phyloP scores from a whole-genome alignment of 2,797 vertebrate species.

The Silurus lanzhouensis region DNA sequence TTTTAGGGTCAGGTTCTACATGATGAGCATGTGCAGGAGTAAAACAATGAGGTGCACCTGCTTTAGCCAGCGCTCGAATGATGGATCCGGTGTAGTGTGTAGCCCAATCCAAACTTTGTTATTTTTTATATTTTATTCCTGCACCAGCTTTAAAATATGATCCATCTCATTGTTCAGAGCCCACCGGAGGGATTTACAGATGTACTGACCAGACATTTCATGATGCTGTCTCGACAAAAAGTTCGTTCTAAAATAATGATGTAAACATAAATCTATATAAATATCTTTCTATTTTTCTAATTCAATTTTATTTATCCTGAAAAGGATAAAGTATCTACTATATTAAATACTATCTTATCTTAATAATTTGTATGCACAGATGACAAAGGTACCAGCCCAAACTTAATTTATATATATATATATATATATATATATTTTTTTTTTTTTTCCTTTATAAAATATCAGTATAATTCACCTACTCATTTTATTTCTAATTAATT shows the following conservation, averaged over 20 bases:
- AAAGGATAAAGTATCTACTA: not conserved
- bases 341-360: not conserved
- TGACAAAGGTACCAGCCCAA: too few species aligned
- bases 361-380: not conserved
- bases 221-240: not conserved
- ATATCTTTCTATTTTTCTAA: not conserved
- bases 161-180: not conserved
- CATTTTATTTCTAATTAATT: too few species aligned
- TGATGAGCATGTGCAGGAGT: not conserved
- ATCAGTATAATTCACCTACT: too few species aligned
- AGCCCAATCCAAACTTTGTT: not conserved
- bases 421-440: too few species aligned
- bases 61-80: not conserved
- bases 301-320: not conserved
- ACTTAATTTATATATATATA: too few species aligned
- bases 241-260: not conserved
- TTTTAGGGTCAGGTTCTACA: not conserved
- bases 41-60: not conserved
- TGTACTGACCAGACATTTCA: not conserved
- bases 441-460: too few species aligned
- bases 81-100: not conserved
- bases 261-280: not conserved
- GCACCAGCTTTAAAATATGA: not conserved
- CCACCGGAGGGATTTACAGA: not conserved
- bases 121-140: not conserved